These are phyloP conservation scores for Chaetorhynchus papuensis DNA, from an alignment of 2,113 vertebrate genomes.

Conservation along the genomic window DNA sequence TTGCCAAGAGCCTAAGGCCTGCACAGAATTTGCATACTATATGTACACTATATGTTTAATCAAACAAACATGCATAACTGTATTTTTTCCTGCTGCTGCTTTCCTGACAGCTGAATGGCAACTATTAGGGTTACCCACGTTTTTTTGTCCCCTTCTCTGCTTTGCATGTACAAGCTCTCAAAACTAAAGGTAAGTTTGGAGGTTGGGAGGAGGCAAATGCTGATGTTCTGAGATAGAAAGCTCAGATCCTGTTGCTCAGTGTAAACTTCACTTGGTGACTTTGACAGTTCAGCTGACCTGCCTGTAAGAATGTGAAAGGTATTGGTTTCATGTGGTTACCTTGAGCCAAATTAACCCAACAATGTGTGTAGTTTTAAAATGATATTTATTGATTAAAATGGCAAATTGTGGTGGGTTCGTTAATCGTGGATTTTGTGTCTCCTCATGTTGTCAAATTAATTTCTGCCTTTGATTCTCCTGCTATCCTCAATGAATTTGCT, in stretches of 20 bases:
- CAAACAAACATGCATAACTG: not conserved
- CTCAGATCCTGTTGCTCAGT: not conserved
- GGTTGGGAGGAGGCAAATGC: not conserved
- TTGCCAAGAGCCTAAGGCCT: not conserved
- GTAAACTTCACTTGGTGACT: not conserved
- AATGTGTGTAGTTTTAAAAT: not conserved
- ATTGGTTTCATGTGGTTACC: not conserved
- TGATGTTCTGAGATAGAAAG: not conserved
- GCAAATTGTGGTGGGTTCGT: not conserved
- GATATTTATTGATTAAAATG: not conserved
- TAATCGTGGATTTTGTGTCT: not conserved
- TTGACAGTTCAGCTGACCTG: not conserved
- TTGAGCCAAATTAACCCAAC: not conserved
- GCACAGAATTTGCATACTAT: not conserved
- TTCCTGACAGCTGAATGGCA: not conserved
- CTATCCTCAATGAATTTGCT: not conserved
- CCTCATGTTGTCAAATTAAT: not conserved
- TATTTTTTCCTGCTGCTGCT: not conserved
- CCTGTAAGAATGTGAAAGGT: not conserved
- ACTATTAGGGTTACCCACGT: not conserved
- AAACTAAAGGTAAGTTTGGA: not conserved
- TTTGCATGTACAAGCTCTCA: not conserved
- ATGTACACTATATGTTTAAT: not conserved
- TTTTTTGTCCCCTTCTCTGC: not conserved
- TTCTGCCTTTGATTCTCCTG: not conserved